Percentiles rank a stretch among this genome's conserved stretches.
Evolutionary conservation across 2,888 invertebrate genomes (phyloP).

Genomic region (Folsomia manolachei): DNA sequence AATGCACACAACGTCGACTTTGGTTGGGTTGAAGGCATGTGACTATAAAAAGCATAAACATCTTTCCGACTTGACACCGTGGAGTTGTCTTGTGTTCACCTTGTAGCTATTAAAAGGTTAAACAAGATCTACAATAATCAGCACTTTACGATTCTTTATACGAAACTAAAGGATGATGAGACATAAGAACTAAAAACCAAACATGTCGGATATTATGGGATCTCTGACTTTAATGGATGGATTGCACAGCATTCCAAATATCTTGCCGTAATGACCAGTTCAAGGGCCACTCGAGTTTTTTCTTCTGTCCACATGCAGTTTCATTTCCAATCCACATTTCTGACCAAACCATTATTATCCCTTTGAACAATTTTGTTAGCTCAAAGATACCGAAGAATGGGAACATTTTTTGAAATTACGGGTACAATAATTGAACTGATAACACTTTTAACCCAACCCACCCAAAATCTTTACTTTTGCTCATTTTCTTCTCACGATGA

Average conservation of each 20-base stretch:
- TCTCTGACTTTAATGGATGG: not conserved
- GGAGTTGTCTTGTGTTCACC: not conserved
- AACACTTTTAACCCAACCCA: not conserved
- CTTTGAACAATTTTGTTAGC: not conserved
- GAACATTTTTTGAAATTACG: not conserved
- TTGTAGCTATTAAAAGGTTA: not conserved
- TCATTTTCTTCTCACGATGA: not conserved
- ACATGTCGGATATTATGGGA: not conserved
- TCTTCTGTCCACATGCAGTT: not conserved
- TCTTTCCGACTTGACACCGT: not conserved
- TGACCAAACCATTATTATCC: no score
- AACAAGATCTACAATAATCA: conserved; percentile 8
- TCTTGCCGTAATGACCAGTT: no score
- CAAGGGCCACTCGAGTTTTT: no score
- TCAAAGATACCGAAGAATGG: not conserved
- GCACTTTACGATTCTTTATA: not conserved
- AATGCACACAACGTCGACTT: no score
- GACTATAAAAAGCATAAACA: not conserved
- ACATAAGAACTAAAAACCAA: not conserved
- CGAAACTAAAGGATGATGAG: not conserved
- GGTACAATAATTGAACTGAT: not conserved
- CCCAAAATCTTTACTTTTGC: no score
- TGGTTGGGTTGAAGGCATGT: not conserved
- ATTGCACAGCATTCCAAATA: not conserved
- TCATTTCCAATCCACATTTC: not conserved